Base-by-base conservation (phyloP, 2,888 invertebrate genomes). In the Polydrusus tereticollis region DNA sequence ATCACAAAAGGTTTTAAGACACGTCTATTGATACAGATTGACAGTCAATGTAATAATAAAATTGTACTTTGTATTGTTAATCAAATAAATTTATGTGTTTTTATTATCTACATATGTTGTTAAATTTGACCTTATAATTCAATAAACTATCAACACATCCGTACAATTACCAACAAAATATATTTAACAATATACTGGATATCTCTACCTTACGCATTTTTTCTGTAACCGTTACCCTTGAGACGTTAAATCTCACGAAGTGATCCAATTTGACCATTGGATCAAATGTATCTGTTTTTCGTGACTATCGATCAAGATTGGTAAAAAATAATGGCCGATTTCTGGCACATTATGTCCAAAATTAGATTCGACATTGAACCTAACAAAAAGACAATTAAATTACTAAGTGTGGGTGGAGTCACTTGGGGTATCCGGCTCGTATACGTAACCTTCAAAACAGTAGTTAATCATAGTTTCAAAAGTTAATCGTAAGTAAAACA, bases 251-350 rank as follows among this genome's bases (percentile, higher is more conserved):
- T 14, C 7, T 68, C 59, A 68, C 60, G 60, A 66, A 41, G 33
- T 50, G 41, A 41, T 62, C 38, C 41, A 62, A 60, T 69, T 69
- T 60, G 60, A 62, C 52, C 65, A 52, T 41, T 29, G 16, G 29
- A 60, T 59, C 67, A 52, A 60, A 59, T 41, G 41, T 57, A 55
- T 65, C 21, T 6, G 65, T 20, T 55, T 55, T 52, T 65, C 57
- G 55, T 65, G 57, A 65, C 55, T 41, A 52, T 52, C 68, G 68
- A 69, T 52, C 62, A 60, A 23, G 55, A 62, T 69, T 52, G 50
- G 12, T 29, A 41, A 33, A 60, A 60, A 60, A 52, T 69, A 69
- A 69, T 69, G 20, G 38, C 55, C 43, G 23, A 62, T 62, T 62
- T 62, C 20, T 38, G 68, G 62, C 41, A 62, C 50, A 43, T 68